Evolutionary conservation across 2,797 vertebrate species (phyloP).

Genomic region (Muscicapa comitata): DNA sequence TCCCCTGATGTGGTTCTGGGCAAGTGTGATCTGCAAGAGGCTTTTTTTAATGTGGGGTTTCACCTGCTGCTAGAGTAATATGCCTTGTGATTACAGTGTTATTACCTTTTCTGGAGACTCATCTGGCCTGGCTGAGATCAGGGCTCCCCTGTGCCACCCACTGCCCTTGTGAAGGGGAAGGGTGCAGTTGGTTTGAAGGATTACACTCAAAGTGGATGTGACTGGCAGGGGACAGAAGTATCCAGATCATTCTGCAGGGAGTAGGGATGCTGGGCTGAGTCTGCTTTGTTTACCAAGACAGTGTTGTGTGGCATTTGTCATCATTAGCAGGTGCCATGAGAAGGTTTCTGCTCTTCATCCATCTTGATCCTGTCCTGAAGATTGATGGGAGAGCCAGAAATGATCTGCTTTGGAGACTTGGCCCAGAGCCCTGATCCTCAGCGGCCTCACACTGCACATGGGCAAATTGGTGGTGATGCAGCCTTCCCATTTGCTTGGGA

Average conservation of each 20-base stretch:
- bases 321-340: neutral
- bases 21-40: neutral
- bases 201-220: neutral
- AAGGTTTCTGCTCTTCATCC: neutral
- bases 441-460: neutral
- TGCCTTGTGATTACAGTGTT: neutral
- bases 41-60: neutral
- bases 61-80: neutral
- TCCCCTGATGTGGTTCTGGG: neutral
- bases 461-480: neutral
- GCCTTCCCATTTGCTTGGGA: fast-evolving
- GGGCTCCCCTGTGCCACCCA: neutral
- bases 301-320: neutral
- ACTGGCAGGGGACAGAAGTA: neutral
- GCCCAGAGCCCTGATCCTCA: neutral
- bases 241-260: neutral
- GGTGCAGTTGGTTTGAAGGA: neutral
- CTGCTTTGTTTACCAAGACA: neutral
- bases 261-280: neutral
- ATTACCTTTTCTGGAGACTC: neutral
- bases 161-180: slow-evolving; percentile 12
- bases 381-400: neutral
- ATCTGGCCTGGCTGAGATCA: neutral
- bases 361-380: neutral
- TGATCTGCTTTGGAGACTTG: neutral